These are phyloP conservation scores for Ophonus ardosiacus DNA, from an alignment of 2,888 invertebrate genomes.

Conservation along the genomic window DNA sequence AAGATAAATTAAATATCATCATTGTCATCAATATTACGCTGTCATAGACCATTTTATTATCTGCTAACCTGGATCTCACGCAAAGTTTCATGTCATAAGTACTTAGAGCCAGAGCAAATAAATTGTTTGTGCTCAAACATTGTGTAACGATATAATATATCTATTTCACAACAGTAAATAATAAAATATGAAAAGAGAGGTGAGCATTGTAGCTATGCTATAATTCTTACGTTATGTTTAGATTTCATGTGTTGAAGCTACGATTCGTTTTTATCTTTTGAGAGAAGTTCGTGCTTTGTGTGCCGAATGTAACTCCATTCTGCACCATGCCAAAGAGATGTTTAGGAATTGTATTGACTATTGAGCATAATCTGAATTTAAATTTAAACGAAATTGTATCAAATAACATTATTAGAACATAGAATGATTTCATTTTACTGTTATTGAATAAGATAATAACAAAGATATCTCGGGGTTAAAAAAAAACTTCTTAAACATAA, in stretches of 20 bases:
- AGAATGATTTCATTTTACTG: too few species aligned
- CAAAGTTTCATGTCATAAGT: constrained; percentile 4
- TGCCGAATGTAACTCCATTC: not conserved
- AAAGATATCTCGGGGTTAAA: too few species aligned
- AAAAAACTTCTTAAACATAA: too few species aligned
- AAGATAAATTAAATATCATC: constrained; percentile 34
- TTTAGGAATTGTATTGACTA: not conserved
- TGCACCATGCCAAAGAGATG: not conserved
- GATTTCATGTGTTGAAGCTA: constrained; percentile 16
- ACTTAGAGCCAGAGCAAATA: not conserved
- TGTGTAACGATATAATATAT: not conserved
- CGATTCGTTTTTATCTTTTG: constrained; percentile 13
- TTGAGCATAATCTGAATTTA: constrained; percentile 1
- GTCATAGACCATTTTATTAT: not conserved
- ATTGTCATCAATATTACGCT: constrained; percentile 21
- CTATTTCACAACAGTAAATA: not conserved
- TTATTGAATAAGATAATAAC: too few species aligned
- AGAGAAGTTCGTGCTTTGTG: constrained; percentile 15
- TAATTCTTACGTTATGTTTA: not conserved
- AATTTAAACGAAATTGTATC: not conserved
- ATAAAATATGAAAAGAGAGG: not conserved
- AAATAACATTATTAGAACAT: too few species aligned
- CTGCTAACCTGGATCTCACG: not conserved
- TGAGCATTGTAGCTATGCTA: not conserved
- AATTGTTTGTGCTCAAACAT: not conserved